Base-by-base conservation (phyloP, 2,113 vertebrate species). In the Mustela nigripes region DNA sequence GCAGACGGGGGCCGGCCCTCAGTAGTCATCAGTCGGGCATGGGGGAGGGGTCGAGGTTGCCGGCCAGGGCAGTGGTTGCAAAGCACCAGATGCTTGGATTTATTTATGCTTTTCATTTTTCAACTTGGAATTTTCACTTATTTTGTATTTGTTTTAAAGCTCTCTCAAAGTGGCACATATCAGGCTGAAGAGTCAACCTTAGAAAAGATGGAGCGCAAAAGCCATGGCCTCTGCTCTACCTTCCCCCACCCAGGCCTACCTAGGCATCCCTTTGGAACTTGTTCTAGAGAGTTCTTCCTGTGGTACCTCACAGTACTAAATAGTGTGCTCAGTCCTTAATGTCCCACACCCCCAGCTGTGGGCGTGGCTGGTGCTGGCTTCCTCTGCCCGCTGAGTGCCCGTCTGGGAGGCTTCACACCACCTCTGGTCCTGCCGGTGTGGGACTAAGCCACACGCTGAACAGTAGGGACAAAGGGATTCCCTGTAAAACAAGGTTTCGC, bases 41-140 rank as follows among this genome's bases (percentile, higher is more conserved):
- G 56, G 26, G 39, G 4, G 2, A 1, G 16, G 15, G 39, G 5
- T 26, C 1, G 28, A 19, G 50, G 11, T 0, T 2, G 53, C 11
- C 16, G 22, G n/a, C 5, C 2, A 1, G 28, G 6, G 7, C 15
- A 58, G 62, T 14, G 28, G 60, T 53, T 83, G 89, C 79, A 33
- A 93, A 74, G 16, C 79, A 74, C 24, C 48, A 58, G 48, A 31
- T 50, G 56, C 63, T 76, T 81, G n/a, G 33, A 26, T 81, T 56
- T 36, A 74, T 74, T 18, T 67, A 67, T 36, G n/a, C 14, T 81
- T 76, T 33, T 92, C n/a, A 33, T 80, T 85, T 94, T 39, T 48
- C 65, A 67, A 21, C 11, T 39, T 81, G 63, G 2, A 60, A 81
- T 86, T 95, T 74, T 81, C 74, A 63, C 33, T 48, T 58, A 58